Evolutionary conservation across 1,140 invertebrate genomes (phyloP), one percentile per base, ranked within the genome.

Genomic region (Meloidogyne exigua): DNA sequence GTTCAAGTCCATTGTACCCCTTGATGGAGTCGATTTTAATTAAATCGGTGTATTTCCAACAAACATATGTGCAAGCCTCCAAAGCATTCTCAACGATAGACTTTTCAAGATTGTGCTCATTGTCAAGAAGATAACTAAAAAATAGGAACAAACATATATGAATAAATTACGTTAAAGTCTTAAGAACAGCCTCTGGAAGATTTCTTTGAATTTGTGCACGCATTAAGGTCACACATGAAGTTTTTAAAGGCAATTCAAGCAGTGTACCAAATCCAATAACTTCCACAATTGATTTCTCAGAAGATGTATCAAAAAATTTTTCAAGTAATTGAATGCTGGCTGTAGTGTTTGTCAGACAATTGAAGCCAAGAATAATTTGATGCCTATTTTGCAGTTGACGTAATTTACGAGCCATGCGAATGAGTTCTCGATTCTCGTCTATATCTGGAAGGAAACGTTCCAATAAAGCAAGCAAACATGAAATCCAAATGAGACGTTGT

Each of bases 351-450:
- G 18, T 23, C 15, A 78, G 63, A 23, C 44, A 26, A n/a, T 36
- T 32, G 28, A 78, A 78, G 39, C 62, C 76, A 67, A 77, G 18
- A 26, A 78, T 67, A 28, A 78, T 65, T 49, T 78, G n/a, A 42
- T 78, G 74, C 9, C 65, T 18, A 28, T 65, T 32, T 36, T 78
- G 76, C 0, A 78, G 42, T 26, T 77, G 25, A 18, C 75, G 57
- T 5, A 78, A 65, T 15, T 72, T 73, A 23, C 76, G 23, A 23
- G 73, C 65, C 10, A 39, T 62, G n/a, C 57, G 75, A 10, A 76
- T 57, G 13, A 78, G 23, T 18, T 9, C 26, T 12, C 42, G 32
- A n/a, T 44, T 63, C 0, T 26, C 65, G 23, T 15, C 18, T 15
- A 1, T 32, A n/a, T 36, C 26, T 9, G 76, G 65, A 4, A 78